phyloP scores from a whole-genome alignment of 2,888 invertebrate species.

The Nomada goodeniana region DNA sequence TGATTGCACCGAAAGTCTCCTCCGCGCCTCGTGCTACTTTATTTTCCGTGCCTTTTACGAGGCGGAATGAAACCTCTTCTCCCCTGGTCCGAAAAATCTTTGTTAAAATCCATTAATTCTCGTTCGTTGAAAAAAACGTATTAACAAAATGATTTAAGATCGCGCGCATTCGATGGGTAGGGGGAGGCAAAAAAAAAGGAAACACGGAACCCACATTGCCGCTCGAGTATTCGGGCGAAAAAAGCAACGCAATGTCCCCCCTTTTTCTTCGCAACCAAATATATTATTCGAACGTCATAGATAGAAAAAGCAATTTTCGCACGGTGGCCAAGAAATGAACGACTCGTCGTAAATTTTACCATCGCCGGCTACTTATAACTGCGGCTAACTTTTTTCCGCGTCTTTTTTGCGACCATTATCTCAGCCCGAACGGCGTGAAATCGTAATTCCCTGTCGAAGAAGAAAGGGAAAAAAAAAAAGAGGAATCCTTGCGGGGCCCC shows the following conservation, averaged over 20 bases:
- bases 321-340: conserved; percentile 46
- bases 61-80: background rate
- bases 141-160: too few relatives aligned
- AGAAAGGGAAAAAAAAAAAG: conserved; percentile 34
- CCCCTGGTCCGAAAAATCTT: background rate
- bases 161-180: too few relatives aligned
- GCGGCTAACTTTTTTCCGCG: conserved; percentile 29
- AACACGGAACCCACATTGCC: too few relatives aligned
- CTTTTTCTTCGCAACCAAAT: background rate
- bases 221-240: background rate
- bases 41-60: background rate
- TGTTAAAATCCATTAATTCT: too few relatives aligned
- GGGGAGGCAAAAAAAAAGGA: too few relatives aligned
- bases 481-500: conserved; percentile 10
- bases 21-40: background rate
- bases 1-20: conserved; percentile 35
- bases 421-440: conserved; percentile 79
- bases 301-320: conserved; percentile 58
- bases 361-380: conserved; percentile 25
- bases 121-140: background rate
- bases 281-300: conserved; percentile 20
- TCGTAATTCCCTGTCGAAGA: conserved; percentile 75
- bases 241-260: conserved; percentile 1
- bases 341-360: conserved; percentile 43
- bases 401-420: conserved; percentile 69